phyloP scores from a whole-genome alignment of 2,113 vertebrate genomes.

The Azemiops feae region DNA sequence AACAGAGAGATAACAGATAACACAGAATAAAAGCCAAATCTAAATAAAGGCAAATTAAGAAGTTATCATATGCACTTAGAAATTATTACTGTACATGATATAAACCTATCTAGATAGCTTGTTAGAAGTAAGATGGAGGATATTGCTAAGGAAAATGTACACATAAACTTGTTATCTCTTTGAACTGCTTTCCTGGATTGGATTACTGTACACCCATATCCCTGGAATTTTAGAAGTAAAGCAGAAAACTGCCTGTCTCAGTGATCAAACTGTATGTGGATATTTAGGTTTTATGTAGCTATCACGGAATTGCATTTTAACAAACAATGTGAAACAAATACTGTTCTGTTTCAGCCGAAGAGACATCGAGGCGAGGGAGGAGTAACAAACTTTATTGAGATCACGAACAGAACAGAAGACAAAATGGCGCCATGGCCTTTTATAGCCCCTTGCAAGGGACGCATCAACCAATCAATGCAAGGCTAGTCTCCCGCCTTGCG shows the following conservation, averaged over 20 bases:
- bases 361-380: too few relatives aligned
- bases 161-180: not conserved
- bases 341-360: too few relatives aligned
- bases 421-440: too few relatives aligned
- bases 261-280: constrained; percentile 26
- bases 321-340: not conserved
- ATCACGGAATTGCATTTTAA: not conserved
- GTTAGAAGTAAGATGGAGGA: not conserved
- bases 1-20: constrained; percentile 40
- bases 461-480: too few relatives aligned
- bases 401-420: too few relatives aligned
- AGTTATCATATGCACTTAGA: constrained; percentile 18
- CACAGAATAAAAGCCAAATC: constrained; percentile 28
- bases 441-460: too few relatives aligned
- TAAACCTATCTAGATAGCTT: not conserved
- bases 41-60: constrained; percentile 26
- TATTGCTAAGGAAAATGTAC: not conserved
- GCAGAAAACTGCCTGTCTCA: not conserved
- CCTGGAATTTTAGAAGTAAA: not conserved
- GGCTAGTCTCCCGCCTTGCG: too few relatives aligned
- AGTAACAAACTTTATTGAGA: too few relatives aligned
- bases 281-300: not conserved
- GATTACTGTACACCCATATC: not conserved
- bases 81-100: constrained; percentile 31
- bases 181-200: not conserved